Percentiles rank a stretch among this genome's conserved stretches.
Conservation (phyloP, 2,888 invertebrate genomes). For the Pammene fasciana region DNA sequence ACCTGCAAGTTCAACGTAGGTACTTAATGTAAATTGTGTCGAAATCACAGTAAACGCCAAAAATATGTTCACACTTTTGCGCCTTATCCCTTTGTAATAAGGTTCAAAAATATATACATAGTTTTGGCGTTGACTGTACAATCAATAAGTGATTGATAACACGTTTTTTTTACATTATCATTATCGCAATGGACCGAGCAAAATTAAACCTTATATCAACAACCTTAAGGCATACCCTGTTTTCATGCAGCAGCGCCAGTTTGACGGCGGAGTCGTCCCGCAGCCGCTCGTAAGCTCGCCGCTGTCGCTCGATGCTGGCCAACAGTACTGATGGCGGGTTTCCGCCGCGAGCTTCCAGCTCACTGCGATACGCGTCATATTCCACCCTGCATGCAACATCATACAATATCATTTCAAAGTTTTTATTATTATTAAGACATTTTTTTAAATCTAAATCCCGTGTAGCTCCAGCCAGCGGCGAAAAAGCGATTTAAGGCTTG, state of each 20-base stretch:
- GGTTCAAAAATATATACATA: too few species aligned
- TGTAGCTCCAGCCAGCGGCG: too few species aligned
- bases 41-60: too few species aligned
- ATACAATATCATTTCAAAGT: not conserved
- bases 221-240: constrained; percentile 86
- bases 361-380: constrained; percentile 98
- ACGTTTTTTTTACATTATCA: too few species aligned
- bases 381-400: constrained; percentile 87
- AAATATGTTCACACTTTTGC: too few species aligned
- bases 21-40: not conserved
- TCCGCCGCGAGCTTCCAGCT: constrained; percentile 90
- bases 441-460: too few species aligned
- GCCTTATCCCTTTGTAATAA: too few species aligned
- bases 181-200: too few species aligned
- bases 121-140: too few species aligned
- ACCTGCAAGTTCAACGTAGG: constrained; percentile 84
- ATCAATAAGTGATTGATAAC: too few species aligned
- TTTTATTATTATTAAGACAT: not conserved
- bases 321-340: constrained; percentile 90
- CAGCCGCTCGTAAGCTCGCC: constrained; percentile 95
- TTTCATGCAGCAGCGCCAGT: constrained; percentile 98
- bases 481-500: too few species aligned
- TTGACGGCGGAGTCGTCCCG: constrained; percentile 97
- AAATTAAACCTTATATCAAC: not conserved
- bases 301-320: constrained; percentile 89